Evolutionary conservation across 2,113 vertebrate genomes (phyloP).

Genomic region (Odobenus rosmarus): DNA sequence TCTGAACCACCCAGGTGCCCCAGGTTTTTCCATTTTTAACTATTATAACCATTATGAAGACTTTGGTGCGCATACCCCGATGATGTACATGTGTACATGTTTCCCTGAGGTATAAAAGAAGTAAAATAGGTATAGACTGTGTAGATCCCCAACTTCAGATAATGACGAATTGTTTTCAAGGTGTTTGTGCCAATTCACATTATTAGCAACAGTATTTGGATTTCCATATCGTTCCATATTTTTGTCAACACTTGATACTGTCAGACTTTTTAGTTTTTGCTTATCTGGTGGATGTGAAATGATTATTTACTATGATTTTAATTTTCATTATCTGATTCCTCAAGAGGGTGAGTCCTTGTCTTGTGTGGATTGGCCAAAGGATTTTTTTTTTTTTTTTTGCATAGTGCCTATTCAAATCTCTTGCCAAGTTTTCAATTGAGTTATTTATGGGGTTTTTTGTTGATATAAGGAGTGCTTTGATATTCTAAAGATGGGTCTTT

Average conservation of each 20-base stretch:
- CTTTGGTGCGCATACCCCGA: neutral
- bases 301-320: neutral
- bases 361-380: neutral
- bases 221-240: neutral
- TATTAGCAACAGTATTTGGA: neutral
- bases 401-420: neutral
- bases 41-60: neutral
- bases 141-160: neutral
- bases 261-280: neutral
- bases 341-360: neutral
- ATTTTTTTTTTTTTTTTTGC: constrained; percentile 11
- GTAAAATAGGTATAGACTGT: neutral
- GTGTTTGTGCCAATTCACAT: neutral
- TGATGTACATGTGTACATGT: neutral
- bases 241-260: neutral
- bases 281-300: neutral
- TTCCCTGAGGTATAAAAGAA: neutral
- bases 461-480: neutral
- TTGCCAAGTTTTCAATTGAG: neutral
- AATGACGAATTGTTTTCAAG: neutral
- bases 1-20: too few species aligned
- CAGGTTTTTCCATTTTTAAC: neutral
- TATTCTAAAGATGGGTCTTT: neutral
- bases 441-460: neutral
- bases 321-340: neutral